Conservation (phyloP, 2,888 invertebrate species). For the Stenoptilia bipunctidactyla region DNA sequence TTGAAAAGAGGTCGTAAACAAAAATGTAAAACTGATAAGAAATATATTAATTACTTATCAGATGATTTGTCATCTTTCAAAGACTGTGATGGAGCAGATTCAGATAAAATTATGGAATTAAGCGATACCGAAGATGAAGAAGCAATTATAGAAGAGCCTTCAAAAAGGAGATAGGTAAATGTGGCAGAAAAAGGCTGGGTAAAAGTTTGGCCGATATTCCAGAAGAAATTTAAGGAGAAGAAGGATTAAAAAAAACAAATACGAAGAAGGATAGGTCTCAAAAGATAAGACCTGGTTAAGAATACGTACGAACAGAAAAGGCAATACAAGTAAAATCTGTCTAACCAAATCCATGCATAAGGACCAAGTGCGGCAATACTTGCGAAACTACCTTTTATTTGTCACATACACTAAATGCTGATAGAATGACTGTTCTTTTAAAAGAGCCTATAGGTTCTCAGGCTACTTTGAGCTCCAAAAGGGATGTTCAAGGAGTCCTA, state of each 20-base stretch:
- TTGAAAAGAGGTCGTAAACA: not conserved
- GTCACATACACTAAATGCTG: too few species aligned
- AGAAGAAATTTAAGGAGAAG: constrained; percentile 6
- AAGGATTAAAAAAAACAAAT: constrained; percentile 7
- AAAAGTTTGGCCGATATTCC: not conserved
- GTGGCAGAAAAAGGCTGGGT: not conserved
- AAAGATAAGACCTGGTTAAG: constrained; percentile 2
- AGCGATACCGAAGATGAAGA: not conserved
- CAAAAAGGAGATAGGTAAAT: constrained; percentile 8
- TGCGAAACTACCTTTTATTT: constrained; percentile 11
- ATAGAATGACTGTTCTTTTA: too few species aligned
- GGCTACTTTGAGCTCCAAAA: too few species aligned
- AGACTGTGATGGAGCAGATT: not conserved
- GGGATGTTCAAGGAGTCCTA: too few species aligned
- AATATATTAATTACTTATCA: not conserved
- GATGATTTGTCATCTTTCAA: constrained; percentile 1
- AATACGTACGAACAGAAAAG: constrained; percentile 3
- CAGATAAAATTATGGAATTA: not conserved
- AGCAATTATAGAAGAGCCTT: constrained; percentile 4
- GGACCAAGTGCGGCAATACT: constrained; percentile 15
- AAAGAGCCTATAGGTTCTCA: too few species aligned
- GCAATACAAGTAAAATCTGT: constrained; percentile 3
- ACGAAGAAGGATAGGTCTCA: constrained; percentile 5
- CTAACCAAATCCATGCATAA: constrained; percentile 7
- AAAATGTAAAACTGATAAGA: constrained; percentile 1